These are phyloP conservation scores for Porites divaricata DNA, from an alignment of 92 coral and sea anemone genomes.

Conservation along the genomic window DNA sequence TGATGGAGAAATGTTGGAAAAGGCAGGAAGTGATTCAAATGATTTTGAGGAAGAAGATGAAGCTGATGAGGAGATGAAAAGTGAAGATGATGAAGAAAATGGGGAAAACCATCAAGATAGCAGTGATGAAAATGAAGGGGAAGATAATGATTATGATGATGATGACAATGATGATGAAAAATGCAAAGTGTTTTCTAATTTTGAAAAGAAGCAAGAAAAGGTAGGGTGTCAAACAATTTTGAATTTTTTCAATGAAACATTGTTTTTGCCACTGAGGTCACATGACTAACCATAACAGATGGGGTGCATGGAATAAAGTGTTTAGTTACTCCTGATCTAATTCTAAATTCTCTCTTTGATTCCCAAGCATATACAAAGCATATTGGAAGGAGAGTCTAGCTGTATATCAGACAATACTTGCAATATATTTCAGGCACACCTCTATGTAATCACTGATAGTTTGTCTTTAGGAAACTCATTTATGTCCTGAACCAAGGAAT, in stretches of 20 bases:
- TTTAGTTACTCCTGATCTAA: too few species aligned
- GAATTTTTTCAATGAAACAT: neutral
- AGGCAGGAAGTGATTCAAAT: neutral
- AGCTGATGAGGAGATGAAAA: conserved; percentile 41
- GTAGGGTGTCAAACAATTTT: conserved; percentile 23
- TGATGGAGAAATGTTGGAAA: conserved; percentile 28
- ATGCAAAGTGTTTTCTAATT: conserved; percentile 51
- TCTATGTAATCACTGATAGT: too few species aligned
- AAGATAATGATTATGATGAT: conserved; percentile 25
- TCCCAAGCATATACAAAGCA: too few species aligned
- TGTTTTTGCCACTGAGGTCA: neutral
- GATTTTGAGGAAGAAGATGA: conserved; percentile 24
- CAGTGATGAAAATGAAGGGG: conserved; percentile 25
- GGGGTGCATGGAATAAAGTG: too few species aligned
- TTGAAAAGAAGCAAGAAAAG: conserved; percentile 85
- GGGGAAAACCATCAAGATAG: neutral
- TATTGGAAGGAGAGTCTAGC: too few species aligned
- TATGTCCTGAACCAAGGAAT: too few species aligned
- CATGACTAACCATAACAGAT: too few species aligned
- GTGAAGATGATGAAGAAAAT: conserved; percentile 30
- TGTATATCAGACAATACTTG: too few species aligned
- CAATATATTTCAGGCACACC: too few species aligned
- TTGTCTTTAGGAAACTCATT: too few species aligned
- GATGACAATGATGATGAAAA: conserved; percentile 40
- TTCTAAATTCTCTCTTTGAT: too few species aligned